Evolutionary conservation across 2,888 invertebrate species (phyloP), one percentile per base, ranked within the genome.

Genomic region (Sialis lutaria): DNA sequence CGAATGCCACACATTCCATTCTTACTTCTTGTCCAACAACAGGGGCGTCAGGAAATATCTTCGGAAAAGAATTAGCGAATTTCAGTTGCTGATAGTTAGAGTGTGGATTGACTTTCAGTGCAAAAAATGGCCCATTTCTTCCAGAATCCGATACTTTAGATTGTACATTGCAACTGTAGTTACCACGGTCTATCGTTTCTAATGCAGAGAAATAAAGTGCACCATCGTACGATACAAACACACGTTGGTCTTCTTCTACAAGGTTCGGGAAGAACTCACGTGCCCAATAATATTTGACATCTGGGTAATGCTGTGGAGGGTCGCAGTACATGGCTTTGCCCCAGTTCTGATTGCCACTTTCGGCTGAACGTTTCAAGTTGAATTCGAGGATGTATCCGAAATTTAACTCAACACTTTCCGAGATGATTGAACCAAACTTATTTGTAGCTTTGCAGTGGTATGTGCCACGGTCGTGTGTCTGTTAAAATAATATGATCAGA

Each of bases 391-490:
- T 90, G 59, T 74, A 82, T 33, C 93, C 95, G 67, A 93, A 95
- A 41, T 88, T 83, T 5, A 96, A 66, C 44, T 82, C 74, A 0
- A 90, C 87, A 55, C 85, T 89, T 61, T 90, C 87, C 1, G 93
- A 93, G 33, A 88, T 73, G 47, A 95, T 81, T 7, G 82, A 79
- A 4, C 96, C 96, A 68, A 79, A 92, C 58, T 77, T 74, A 64
- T 96, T 96, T n/a, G 76, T 69, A 2, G 93, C 93, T 55, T 83
- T 80, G 60, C 96, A 96, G 59, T 93, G 91, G 64, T 93, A 96
- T 10, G 80, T 77, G 0, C 92, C 89, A 60, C 87, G 77, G 60
- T 96, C 92, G 48, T 69, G 68, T 52, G 76, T 77, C 63, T 83
- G 56, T 10, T 57, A 56, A 42, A 48, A 51, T 10, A 10, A 37